Conservation (phyloP, 2,888 invertebrate species). For the Gisinianus flammeolus region DNA sequence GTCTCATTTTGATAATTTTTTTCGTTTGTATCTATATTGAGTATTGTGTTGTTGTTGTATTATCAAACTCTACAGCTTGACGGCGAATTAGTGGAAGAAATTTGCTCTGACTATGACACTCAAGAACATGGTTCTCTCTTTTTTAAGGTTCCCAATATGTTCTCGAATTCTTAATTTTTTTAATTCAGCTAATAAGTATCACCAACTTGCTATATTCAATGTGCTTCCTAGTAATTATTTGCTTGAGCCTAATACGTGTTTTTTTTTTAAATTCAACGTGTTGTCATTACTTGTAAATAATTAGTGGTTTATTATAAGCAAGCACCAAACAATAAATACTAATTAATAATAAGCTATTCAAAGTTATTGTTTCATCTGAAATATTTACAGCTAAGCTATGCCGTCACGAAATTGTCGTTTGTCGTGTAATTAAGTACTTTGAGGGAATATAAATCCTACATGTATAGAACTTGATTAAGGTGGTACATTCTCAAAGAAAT, state of each 20-base stretch:
- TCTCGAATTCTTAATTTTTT: constrained; percentile 4
- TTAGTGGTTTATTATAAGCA: constrained; percentile 2
- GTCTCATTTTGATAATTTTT: constrained; percentile 7
- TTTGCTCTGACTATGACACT: constrained; percentile 50
- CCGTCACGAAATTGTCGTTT: no score
- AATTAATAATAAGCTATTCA: no score
- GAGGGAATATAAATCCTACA: no score
- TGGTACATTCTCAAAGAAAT: no score
- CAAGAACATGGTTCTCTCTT: constrained; percentile 30
- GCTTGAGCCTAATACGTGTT: background rate
- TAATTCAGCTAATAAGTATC: background rate
- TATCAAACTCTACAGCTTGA: constrained; percentile 51
- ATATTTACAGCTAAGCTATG: no score
- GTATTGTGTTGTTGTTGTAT: constrained; percentile 36
- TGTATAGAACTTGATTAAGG: no score
- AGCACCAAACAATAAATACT: constrained; percentile 4
- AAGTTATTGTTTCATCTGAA: no score
- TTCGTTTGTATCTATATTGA: constrained; percentile 1
- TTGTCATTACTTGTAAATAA: background rate
- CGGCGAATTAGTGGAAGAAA: constrained; percentile 56
- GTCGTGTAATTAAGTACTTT: no score
- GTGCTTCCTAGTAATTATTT: background rate
- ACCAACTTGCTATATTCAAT: no score
- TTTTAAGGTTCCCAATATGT: constrained; percentile 25
- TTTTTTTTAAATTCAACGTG: background rate